Conservation (phyloP, 2,888 invertebrate species). For the Eristalinus aeneus region DNA sequence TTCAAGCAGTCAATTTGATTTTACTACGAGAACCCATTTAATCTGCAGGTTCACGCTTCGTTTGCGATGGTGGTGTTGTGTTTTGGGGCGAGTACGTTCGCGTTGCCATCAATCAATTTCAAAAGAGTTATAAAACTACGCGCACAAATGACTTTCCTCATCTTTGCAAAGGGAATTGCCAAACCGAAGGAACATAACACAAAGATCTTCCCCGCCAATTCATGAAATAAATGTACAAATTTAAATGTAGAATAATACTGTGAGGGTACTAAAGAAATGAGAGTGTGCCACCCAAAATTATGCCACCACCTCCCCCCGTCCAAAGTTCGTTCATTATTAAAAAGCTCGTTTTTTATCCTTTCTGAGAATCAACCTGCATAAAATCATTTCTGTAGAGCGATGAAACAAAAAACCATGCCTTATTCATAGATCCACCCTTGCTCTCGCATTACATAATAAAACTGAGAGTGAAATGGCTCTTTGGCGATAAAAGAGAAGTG, state of each 20-base stretch:
- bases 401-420: not conserved
- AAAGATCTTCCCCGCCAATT: not conserved
- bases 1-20: constrained; percentile 16
- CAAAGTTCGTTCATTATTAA: not conserved
- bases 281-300: not conserved
- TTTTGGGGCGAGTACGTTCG: not conserved
- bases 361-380: not conserved
- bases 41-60: not conserved
- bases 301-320: not conserved
- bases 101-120: not conserved
- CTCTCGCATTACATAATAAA: not conserved
- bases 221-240: not conserved
- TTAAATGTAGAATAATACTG: not conserved
- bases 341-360: not conserved
- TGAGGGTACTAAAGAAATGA: not conserved
- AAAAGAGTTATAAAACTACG: constrained; percentile 6
- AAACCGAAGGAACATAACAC: not conserved
- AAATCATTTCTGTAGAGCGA: not conserved
- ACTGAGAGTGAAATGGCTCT: not conserved
- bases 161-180: not conserved
- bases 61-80: not conserved
- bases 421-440: not conserved
- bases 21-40: constrained; percentile 24
- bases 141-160: not conserved
- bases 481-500: not conserved